Evolutionary conservation across 2,797 vertebrate genomes (phyloP).

Genomic region (Molossus molossus): DNA sequence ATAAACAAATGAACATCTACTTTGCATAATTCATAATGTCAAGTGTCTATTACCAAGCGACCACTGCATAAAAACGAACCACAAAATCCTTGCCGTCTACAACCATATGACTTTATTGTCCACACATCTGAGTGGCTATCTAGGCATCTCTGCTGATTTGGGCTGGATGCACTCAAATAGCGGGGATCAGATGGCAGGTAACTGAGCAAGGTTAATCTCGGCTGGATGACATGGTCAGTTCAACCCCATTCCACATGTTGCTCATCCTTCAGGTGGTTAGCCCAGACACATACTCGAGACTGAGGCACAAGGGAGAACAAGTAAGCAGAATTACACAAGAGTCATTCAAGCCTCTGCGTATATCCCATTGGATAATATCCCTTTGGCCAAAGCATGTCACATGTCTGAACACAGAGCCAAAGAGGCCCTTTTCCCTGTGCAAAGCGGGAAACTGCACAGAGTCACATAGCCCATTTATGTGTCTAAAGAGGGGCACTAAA

Average conservation of each 20-base stretch:
- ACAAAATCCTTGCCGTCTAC: neutral
- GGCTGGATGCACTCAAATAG: neutral
- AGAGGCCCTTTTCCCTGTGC: neutral
- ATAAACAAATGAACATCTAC: neutral
- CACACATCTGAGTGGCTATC: too few relatives aligned
- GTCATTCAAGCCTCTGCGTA: neutral
- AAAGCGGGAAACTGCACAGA: neutral
- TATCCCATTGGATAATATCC: neutral
- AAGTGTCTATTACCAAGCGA: neutral
- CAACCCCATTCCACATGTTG: accelerated
- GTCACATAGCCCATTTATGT: neutral
- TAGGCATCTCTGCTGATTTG: neutral
- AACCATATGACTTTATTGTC: neutral
- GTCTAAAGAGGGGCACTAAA: neutral
- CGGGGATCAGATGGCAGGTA: neutral
- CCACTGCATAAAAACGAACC: neutral
- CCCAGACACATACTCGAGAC: accelerated
- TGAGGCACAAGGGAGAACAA: neutral
- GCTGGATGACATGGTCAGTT: too few relatives aligned
- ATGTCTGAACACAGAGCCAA: neutral
- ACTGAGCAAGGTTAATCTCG: neutral
- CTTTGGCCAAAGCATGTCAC: neutral
- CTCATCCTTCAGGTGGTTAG: neutral
- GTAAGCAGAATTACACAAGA: neutral
- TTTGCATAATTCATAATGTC: neutral